Percentiles rank a stretch among this genome's conserved stretches.
phyloP scores from a whole-genome alignment of 1,140 invertebrate genomes.

The Phenacoccus solenopsis region DNA sequence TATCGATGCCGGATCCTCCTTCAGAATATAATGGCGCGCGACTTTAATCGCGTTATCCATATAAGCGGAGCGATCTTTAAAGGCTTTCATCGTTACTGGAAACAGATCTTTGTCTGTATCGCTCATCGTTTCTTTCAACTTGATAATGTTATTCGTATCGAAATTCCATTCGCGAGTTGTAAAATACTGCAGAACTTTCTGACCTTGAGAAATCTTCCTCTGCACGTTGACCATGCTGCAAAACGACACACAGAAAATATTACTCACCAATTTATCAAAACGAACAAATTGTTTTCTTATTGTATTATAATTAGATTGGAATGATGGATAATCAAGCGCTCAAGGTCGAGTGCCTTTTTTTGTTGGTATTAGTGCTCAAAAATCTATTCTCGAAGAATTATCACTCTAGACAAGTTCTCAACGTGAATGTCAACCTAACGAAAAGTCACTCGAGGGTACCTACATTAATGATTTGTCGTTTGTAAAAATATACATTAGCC shows the following conservation, averaged over 20 bases:
- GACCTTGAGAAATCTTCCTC: conserved; percentile 52
- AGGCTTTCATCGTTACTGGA: conserved; percentile 38
- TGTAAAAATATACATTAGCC: too few species aligned
- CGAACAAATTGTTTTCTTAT: too few species aligned
- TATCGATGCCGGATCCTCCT: conserved; percentile 33
- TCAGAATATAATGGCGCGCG: conserved; percentile 63
- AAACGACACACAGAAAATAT: conserved; percentile 23
- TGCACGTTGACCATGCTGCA: conserved; percentile 65
- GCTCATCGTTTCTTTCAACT: conserved; percentile 48
- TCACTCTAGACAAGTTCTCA: too few species aligned
- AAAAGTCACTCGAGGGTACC: background rate
- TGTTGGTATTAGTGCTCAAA: too few species aligned
- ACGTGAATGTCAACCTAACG: too few species aligned
- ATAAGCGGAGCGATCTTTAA: conserved; percentile 47
- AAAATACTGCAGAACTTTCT: conserved; percentile 76
- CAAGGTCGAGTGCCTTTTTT: too few species aligned
- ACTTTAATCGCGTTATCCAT: conserved; percentile 49
- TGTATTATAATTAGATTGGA: too few species aligned
- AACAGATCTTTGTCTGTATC: conserved; percentile 51
- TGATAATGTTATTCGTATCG: conserved; percentile 50
- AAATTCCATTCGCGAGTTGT: conserved; percentile 83
- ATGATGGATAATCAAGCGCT: too few species aligned
- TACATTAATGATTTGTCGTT: background rate
- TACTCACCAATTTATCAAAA: too few species aligned
- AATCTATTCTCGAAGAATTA: too few species aligned